Base-by-base conservation (phyloP, 2,113 vertebrate genomes). In the Smithornis capensis region DNA sequence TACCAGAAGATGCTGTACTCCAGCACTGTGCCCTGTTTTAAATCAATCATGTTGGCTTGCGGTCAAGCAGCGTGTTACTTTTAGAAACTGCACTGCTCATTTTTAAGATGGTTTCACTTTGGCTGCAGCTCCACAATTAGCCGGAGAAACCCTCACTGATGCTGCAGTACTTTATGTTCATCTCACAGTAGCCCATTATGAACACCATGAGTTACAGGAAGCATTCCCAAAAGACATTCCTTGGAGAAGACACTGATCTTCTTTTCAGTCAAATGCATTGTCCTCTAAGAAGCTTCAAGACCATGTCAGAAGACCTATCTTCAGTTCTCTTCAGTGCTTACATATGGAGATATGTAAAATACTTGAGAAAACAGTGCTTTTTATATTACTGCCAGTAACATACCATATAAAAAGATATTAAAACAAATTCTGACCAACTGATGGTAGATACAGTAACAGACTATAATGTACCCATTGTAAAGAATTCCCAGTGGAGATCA, bases 381-480 rank as follows among this genome's bases (percentile, higher is more conserved):
- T 96, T 84, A 73, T 97, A 92, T 97, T 97, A 96, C 94, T 94
- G 96, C 91, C 97, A 97, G 95, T 94, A 97, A 98, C 96, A 94
- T 87, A 95, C 92, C 86, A 55, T 94, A 95, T 92, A 90, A 97
- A 98, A 97, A 97, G 96, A 97, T 95, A 97, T 96, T 97, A 97
- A 98, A 98, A 97, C 87, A 97, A 97, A 97, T 97, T 97, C 95
- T 59, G 83, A 94, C 96, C 95, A 95, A 97, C 90, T 86, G 83
- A 95, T 95, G 92, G 90, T 94, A 97, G 96, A 97, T 95, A 96
- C 7, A 22, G 96, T 94, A 97, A 96, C 96, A 93, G 97, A 97
- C 95, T 94, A 97, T 96, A 98, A 98, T 94, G 89, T 90, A 87
- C 80, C 97, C 96, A 97, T 98, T 98, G 97, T 98, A 96, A 98